A percentile compares a stretch with the other conserved stretches of the same genome.
Evolutionary conservation across 2,113 vertebrate genomes (phyloP).

Genomic region (Oryzias melastigma): DNA sequence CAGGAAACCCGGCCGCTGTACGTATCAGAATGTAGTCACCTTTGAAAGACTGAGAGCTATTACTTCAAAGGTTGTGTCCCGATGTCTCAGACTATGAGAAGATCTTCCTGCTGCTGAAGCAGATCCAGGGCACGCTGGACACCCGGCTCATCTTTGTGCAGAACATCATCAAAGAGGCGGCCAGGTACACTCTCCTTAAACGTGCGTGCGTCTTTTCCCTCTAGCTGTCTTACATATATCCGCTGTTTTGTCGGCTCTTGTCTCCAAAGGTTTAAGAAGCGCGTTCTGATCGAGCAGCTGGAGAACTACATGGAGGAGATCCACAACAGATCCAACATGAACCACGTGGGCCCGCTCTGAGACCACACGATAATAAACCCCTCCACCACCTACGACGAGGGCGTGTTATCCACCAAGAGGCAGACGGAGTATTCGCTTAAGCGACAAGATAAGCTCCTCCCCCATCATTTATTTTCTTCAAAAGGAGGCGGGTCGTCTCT

Average conservation of each 20-base stretch:
- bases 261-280: slow-evolving; percentile 90
- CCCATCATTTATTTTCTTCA: neutral
- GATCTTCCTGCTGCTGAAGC: slow-evolving; percentile 94
- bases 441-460: slow-evolving; percentile 9
- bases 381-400: slow-evolving; percentile 18
- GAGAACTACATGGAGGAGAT: slow-evolving; percentile 94
- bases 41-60: neutral
- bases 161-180: slow-evolving; percentile 94
- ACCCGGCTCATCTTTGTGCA: slow-evolving; percentile 92
- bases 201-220: neutral
- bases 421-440: slow-evolving; percentile 21
- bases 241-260: neutral
- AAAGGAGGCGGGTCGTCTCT: neutral
- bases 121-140: slow-evolving; percentile 92
- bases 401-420: neutral
- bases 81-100: slow-evolving; percentile 86
- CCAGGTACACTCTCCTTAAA: slow-evolving; percentile 77
- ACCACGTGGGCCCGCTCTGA: slow-evolving; percentile 84
- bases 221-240: neutral
- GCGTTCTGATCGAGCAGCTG: slow-evolving; percentile 95
- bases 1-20: slow-evolving; percentile 93
- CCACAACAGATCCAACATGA: slow-evolving; percentile 88
- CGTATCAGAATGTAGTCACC: slow-evolving; percentile 49
- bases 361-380: slow-evolving; percentile 11
- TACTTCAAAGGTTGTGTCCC: neutral